These are phyloP conservation scores for Pristionchus maxplancki DNA, from an alignment of 2,888 invertebrate genomes.

Conservation along the genomic window DNA sequence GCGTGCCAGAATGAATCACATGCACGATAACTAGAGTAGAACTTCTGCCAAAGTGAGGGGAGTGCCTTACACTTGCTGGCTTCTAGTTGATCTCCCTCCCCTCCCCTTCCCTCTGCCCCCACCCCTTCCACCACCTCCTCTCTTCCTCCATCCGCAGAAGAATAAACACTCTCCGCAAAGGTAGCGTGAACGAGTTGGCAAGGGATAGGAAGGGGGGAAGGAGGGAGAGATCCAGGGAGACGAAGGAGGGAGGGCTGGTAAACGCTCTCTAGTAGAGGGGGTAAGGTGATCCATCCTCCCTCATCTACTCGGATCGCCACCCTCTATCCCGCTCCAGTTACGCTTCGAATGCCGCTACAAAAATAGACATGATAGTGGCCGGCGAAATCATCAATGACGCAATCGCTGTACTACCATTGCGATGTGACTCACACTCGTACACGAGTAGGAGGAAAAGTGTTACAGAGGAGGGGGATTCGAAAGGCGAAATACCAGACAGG, in stretches of 20 bases:
- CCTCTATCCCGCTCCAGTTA: background rate
- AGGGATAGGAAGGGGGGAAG: background rate
- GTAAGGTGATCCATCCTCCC: conserved; percentile 28
- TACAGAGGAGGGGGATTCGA: background rate
- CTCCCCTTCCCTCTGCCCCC: background rate
- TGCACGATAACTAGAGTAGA: background rate
- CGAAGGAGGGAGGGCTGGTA: background rate
- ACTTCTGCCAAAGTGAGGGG: background rate
- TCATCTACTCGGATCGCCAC: conserved; percentile 9
- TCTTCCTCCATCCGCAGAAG: conserved; percentile 6
- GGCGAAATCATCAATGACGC: background rate
- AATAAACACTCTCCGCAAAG: conserved; percentile 25
- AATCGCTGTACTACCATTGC: background rate
- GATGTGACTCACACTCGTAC: conserved; percentile 3
- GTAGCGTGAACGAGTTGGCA: conserved; percentile 42
- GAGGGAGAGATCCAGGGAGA: background rate
- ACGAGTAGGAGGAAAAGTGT: conserved; percentile 20
- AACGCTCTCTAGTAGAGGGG: background rate
- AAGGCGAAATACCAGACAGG: background rate
- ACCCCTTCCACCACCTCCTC: background rate
- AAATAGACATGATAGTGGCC: background rate
- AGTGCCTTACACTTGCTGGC: conserved; percentile 37
- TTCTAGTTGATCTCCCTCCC: conserved; percentile 40
- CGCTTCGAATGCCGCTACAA: background rate
- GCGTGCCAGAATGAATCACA: background rate